phyloP scores from a whole-genome alignment of 2,797 vertebrate species.

The Nothura maculosa region DNA sequence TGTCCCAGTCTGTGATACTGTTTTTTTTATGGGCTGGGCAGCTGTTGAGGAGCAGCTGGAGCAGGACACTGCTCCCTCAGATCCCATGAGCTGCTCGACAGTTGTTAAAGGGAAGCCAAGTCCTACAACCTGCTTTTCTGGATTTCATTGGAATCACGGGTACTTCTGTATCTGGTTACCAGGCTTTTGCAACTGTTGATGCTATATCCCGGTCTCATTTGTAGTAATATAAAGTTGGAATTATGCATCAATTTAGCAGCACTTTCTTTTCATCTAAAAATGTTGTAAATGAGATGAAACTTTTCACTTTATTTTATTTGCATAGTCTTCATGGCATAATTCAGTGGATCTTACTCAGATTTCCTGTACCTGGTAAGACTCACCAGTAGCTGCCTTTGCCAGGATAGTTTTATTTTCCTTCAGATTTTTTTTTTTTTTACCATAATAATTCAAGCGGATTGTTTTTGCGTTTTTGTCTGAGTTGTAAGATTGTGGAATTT shows the following conservation, averaged over 20 bases:
- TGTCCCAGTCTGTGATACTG: background rate
- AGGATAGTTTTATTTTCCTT: background rate
- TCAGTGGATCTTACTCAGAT: background rate
- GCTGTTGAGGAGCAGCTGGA: conserved; percentile 35
- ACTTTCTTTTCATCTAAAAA: background rate
- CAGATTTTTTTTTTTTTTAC: background rate
- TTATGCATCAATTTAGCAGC: background rate
- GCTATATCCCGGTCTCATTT: background rate
- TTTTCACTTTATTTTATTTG: background rate
- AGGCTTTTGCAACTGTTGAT: background rate
- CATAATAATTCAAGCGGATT: background rate
- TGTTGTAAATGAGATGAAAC: background rate
- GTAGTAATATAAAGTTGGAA: background rate
- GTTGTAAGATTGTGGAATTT: background rate
- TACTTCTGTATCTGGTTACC: background rate
- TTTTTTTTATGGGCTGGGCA: background rate
- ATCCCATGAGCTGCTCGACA: conserved; percentile 11
- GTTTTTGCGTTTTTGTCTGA: background rate
- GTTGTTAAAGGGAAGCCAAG: background rate
- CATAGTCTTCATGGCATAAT: background rate
- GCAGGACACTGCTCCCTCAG: background rate
- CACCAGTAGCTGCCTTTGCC: background rate
- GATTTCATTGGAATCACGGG: background rate
- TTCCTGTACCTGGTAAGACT: background rate
- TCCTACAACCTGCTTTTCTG: background rate